A percentile compares a stretch with the other conserved stretches of the same genome.
Conservation (phyloP, 2,113 vertebrate species). For the Dipodomys spectabilis region DNA sequence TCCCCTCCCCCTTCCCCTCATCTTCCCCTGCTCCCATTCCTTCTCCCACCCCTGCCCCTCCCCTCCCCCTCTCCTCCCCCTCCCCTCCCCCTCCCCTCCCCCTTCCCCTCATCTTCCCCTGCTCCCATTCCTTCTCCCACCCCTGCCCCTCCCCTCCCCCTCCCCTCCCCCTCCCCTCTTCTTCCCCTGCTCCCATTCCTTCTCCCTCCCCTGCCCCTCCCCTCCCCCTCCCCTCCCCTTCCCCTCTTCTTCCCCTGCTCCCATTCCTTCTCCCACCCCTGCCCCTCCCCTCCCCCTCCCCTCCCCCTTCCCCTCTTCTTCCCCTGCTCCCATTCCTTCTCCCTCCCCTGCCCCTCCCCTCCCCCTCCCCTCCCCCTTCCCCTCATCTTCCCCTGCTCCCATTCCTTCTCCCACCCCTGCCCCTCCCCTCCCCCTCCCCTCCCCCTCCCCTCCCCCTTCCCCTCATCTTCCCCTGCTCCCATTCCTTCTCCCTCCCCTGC, state of each 20-base stretch:
- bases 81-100: neutral
- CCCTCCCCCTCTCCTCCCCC: neutral
- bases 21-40: too few species aligned
- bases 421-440: neutral
- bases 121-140: neutral
- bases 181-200: too few species aligned
- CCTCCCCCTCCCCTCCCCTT: neutral
- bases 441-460: conserved; percentile 32
- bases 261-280: neutral
- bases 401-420: rapidly evolving
- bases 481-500: too few species aligned
- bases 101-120: too few species aligned
- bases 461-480: too few species aligned
- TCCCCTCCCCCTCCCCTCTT: conserved; percentile 1
- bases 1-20: conserved; percentile 24
- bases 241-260: too few species aligned
- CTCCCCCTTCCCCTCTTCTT: conserved; percentile 25
- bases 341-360: too few species aligned
- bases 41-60: rapidly evolving
- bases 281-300: neutral
- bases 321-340: neutral
- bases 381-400: too few species aligned
- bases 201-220: rapidly evolving
- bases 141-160: neutral
- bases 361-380: neutral